Evolutionary conservation across 1,140 invertebrate genomes (phyloP).

Genomic region (Eumaeus atala): DNA sequence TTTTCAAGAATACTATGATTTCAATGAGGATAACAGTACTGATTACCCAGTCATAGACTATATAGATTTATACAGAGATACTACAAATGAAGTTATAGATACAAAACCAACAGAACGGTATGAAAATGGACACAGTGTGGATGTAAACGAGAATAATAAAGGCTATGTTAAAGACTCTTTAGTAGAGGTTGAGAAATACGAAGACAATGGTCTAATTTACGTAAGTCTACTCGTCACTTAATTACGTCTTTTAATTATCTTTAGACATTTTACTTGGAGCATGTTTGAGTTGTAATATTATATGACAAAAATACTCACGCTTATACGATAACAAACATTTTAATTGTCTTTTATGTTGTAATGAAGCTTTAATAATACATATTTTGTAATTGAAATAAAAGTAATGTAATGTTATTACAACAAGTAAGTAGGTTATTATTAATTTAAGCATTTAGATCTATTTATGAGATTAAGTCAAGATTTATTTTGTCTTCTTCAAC

Average conservation of each 20-base stretch:
- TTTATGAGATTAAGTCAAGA: too few relatives aligned
- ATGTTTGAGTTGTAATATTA: neutral
- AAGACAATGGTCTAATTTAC: neutral
- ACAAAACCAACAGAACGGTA: constrained; percentile 28
- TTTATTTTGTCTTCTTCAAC: too few relatives aligned
- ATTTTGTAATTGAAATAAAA: neutral
- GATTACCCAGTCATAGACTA: constrained; percentile 60
- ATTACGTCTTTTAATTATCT: neutral
- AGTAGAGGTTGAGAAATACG: constrained; percentile 5
- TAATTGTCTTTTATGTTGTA: neutral
- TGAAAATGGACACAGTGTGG: constrained; percentile 6
- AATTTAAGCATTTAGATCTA: too few relatives aligned
- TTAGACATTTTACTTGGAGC: neutral
- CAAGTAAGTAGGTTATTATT: too few relatives aligned
- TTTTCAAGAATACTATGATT: constrained; percentile 33
- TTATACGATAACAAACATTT: neutral
- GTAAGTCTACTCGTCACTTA: neutral
- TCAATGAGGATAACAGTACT: constrained; percentile 40
- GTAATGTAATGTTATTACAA: neutral
- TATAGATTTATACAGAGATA: constrained; percentile 60
- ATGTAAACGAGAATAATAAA: constrained; percentile 15
- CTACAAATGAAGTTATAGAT: constrained; percentile 46
- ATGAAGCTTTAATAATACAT: neutral
- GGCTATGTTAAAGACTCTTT: constrained; percentile 8
- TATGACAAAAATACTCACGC: neutral